Evolutionary conservation across 2,113 vertebrate species (phyloP).

Genomic region (Erpornis zantholeuca): DNA sequence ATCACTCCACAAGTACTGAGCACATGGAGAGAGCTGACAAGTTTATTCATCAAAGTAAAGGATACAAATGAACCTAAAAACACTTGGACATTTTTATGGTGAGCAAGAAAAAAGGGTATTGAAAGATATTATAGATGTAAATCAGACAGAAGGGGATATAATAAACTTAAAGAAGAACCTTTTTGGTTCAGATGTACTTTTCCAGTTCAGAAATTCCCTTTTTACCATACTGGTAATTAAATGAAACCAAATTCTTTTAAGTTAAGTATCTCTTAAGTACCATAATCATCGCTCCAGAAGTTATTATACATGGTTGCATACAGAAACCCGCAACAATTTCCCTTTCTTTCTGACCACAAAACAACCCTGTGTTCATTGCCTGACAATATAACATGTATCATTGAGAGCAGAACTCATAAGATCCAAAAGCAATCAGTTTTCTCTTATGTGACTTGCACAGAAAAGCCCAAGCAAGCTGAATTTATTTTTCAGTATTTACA

Average conservation of each 20-base stretch:
- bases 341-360: not conserved
- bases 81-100: not conserved
- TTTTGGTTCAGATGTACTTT: not conserved
- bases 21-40: not conserved
- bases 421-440: not conserved
- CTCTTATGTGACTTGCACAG: not conserved
- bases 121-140: not conserved
- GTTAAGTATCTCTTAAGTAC: not conserved
- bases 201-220: not conserved
- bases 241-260: not conserved
- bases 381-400: not conserved
- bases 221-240: not conserved
- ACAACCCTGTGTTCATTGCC: not conserved
- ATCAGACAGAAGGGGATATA: not conserved
- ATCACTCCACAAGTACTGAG: not conserved
- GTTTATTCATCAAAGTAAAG: conserved; percentile 6
- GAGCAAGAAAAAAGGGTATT: not conserved
- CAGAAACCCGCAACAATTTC: not conserved
- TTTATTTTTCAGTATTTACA: not conserved
- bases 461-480: not conserved
- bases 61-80: not conserved
- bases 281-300: not conserved
- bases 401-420: not conserved
- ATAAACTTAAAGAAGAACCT: not conserved
- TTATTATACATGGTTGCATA: not conserved